These are phyloP conservation scores for Silurus glanis DNA, from an alignment of 2,113 vertebrate species.

Conservation along the genomic window DNA sequence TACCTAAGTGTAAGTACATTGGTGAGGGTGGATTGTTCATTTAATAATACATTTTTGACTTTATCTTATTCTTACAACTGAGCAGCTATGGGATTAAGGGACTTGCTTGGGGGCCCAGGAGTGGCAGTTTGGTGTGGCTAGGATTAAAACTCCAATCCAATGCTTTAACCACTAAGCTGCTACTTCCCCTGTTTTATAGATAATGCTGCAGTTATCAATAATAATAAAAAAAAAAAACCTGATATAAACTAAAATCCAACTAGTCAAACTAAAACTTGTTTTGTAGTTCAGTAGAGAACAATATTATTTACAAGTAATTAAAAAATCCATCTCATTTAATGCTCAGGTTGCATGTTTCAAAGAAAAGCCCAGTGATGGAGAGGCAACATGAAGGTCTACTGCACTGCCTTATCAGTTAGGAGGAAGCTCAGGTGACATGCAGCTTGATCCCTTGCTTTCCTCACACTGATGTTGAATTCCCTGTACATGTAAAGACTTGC, in stretches of 20 bases:
- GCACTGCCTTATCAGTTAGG: background rate
- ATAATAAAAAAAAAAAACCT: background rate
- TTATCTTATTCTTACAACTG: too few relatives aligned
- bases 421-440: background rate
- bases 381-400: background rate
- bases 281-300: background rate
- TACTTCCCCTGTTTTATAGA: too few relatives aligned
- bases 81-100: too few relatives aligned
- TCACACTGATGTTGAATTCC: background rate
- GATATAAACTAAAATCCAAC: background rate
- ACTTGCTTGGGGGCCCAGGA: too few relatives aligned
- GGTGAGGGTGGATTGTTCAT: background rate
- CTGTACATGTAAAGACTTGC: conserved; percentile 1
- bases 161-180: too few relatives aligned
- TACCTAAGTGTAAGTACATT: too few relatives aligned
- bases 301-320: background rate
- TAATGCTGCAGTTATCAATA: background rate
- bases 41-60: background rate
- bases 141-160: too few relatives aligned
- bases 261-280: background rate
- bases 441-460: background rate
- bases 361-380: background rate
- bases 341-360: background rate
- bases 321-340: background rate
- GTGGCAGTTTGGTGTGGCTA: too few relatives aligned